Base-by-base conservation (phyloP, 2,888 invertebrate species). In the Parnassius orleans region DNA sequence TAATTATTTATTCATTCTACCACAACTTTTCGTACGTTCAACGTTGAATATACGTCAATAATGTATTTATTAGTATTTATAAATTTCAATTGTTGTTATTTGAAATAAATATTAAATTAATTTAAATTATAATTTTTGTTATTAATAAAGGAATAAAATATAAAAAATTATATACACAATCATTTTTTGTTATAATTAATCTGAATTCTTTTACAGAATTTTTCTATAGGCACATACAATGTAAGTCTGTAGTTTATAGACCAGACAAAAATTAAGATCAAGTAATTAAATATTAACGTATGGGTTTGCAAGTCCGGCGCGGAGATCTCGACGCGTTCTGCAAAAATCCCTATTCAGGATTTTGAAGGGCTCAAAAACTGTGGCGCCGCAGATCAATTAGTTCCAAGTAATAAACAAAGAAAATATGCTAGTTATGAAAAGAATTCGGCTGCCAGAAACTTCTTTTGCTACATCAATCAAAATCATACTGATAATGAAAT, bases 401-500 rank as follows among this genome's bases (percentile, higher is more conserved):
- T 90, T 90, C 91, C 83, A 76, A 86, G 89, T 89, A 89, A 88
- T 89, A 87, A 87, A 87, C 87, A 83, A 85, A 87, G 78, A 77
- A 84, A 86, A 84, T 85, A 89, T 86, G 80, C 77, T 71, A 54
- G 87, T 80, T 86, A 87, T 87, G 90, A 80, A 72, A 82, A 81
- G 90, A 90, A 91, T 91, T 84, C 83, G 83, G 74, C 81, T 79
- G 81, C 74, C 78, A 78, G 80, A 76, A 80, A 85, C 84, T 91
- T 90, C 86, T 90, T 91, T 78, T 83, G 86, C 81, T 77, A 79
- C 88, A 90, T 91, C 91, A 90, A 91, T 91, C 91, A 91, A 91
- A 90, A 91, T 90, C 90, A 90, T 90, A 90, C 87, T 81, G 88
- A 90, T 91, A 90, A 91, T 91, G 87, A 90, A 90, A 90, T 89